Evolutionary conservation across 1,140 invertebrate species (phyloP), one percentile per base, ranked within the genome.

Genomic region (Pseudomyrmex pallidus): DNA sequence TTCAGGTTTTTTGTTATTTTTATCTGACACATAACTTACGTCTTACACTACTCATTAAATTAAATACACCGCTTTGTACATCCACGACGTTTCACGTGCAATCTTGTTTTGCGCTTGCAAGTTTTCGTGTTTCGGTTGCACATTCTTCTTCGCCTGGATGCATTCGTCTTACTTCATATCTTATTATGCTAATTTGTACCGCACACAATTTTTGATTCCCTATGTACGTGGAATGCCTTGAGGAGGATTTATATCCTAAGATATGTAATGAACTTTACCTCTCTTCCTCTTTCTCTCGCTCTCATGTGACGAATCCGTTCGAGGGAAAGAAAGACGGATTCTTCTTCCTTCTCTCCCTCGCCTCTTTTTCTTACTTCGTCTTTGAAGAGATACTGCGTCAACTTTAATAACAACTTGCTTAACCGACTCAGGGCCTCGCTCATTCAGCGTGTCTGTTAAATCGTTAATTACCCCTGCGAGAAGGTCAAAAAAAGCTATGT

Each of bases 321-420:
- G 48, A 35, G 35, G 35, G 0, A 35, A 35, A 35, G 35, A 35
- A 35, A 35, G 35, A 35, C 35, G 7, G 35, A 35, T 44, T 54
- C 64, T 48, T 68, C 52, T 46, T 22, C 20, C 46, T 59, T 10
- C 35, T 78, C 15, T 17, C 35, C 22, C 66, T 74, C 13, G 63
- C 46, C 67, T 46, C 22, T 35, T 35, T 59, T 82, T 54, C 25
- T 48, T 25, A n/a, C 35, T 5, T 35, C 25, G 25, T 50, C 50
- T 56, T 46, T 17, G 35, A n/a, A 72, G 62, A 10, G 59, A 67
- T 52, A 72, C 35, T 77, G 84, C 85, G 90, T 91, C 84, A 85
- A 87, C 87, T 52, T 87, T 92, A 92, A 93, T 92, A 93, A 93
- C 91, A 90, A 92, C 90, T 93, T 90, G 91, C 86, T 91, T 90